Percentiles rank a stretch among this genome's conserved stretches.
Evolutionary conservation across 1,140 invertebrate species (phyloP).

Genomic region (Papilio helenus): DNA sequence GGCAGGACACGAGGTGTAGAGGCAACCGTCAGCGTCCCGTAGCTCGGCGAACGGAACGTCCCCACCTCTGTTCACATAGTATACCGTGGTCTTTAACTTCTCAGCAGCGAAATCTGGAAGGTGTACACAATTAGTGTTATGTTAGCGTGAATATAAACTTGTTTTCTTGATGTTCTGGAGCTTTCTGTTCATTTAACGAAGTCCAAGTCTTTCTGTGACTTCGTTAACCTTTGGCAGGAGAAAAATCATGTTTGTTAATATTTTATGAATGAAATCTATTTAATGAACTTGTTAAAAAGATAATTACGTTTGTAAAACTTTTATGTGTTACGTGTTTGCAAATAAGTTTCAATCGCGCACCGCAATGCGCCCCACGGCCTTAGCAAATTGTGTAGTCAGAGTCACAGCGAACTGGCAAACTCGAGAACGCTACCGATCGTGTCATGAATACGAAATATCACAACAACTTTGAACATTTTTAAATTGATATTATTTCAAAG

Average conservation of each 20-base stretch:
- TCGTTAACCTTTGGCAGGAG: no score
- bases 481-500: constrained; percentile 22
- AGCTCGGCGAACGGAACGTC: constrained; percentile 34
- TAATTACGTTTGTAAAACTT: no score
- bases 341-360: constrained; percentile 34
- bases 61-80: constrained; percentile 37
- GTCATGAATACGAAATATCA: constrained; percentile 21
- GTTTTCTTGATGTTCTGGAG: neutral
- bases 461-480: constrained; percentile 17
- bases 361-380: constrained; percentile 30
- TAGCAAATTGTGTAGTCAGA: constrained; percentile 12
- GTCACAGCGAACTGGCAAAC: constrained; percentile 29
- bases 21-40: constrained; percentile 46
- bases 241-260: no score
- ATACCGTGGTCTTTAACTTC: constrained; percentile 49
- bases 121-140: constrained; percentile 5
- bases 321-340: constrained; percentile 29
- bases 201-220: no score
- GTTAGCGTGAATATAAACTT: neutral
- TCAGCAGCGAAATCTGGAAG: constrained; percentile 52
- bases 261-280: no score
- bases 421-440: constrained; percentile 19
- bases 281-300: no score
- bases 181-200: no score
- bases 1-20: constrained; percentile 50